Evolutionary conservation across 1,140 invertebrate genomes (phyloP), one percentile per base, ranked within the genome.

Genomic region (Drosophila setifemur): DNA sequence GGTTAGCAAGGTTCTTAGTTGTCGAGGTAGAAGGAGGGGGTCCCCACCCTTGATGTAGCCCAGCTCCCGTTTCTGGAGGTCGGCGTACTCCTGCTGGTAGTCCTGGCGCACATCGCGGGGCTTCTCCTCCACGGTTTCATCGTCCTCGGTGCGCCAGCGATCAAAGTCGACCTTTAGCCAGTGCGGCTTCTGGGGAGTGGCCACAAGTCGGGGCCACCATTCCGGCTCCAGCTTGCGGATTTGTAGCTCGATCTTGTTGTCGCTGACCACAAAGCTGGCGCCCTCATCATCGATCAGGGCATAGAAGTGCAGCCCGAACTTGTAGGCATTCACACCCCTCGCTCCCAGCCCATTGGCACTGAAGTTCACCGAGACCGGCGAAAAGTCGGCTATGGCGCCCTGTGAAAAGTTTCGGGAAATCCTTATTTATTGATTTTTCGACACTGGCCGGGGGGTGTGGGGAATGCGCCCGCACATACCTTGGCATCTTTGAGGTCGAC

Each of bases 111-210:
- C 91, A 79, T 95, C 93, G 14, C 94, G 92, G 4, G 92, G 91
- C 26, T 94, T 92, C 31, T 95, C 93, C 43, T 93, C 92, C 28
- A 93, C 91, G 47, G 93, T n/a, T n/a, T n/a, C 93, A 25, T 93
- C 92, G 35, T 94, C 94, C 67, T 95, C 94, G 40, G 93, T 93
- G 90, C 93, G 94, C 94, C 96, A 96, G 35, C 94, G 92, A 89
- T 97, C 96, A 92, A 97, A 97, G 91, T 97, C 96, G 74, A 97
- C 94, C 92, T 97, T 98, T 1, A 98, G 91, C 97, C 97, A 98
- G 0, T 94, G 93, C 2, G 96, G 95, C 89, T 98, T 98, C 75
- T 95, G 93, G 9, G 94, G 94, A 55, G 95, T 92, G 42, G 93
- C 92, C 3, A 94, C 95, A 19, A 98, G 90, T 52, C 97, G 91